These are phyloP conservation scores for Diorhabda carinulata DNA, from an alignment of 1,140 invertebrate genomes.

Conservation along the genomic window DNA sequence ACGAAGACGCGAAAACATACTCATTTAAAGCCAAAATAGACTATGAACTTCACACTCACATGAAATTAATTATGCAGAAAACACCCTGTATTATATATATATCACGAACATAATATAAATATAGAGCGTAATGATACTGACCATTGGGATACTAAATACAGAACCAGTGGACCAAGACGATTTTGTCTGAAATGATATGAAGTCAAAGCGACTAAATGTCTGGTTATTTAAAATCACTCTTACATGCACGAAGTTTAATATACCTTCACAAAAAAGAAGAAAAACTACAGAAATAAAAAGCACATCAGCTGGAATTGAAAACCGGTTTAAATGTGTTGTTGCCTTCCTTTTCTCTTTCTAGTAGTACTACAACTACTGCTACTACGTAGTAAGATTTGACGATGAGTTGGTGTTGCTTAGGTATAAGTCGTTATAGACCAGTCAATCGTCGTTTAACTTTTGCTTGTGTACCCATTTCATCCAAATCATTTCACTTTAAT, in stretches of 20 bases:
- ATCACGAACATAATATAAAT: slow-evolving; percentile 26
- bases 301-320: slow-evolving; percentile 46
- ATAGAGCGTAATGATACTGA: slow-evolving; percentile 38
- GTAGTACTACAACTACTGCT: slow-evolving; percentile 45
- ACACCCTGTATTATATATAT: slow-evolving; percentile 24
- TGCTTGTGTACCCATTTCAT: too few species aligned
- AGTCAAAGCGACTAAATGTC: slow-evolving; percentile 23
- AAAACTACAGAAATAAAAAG: slow-evolving; percentile 44
- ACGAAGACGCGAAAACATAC: too few species aligned
- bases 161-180: slow-evolving; percentile 31
- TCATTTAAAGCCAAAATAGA: too few species aligned
- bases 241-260: slow-evolving; percentile 38
- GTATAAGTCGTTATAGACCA: slow-evolving; percentile 10
- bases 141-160: slow-evolving; percentile 38
- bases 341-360: slow-evolving; percentile 40
- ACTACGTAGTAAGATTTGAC: slow-evolving; percentile 39
- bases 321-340: slow-evolving; percentile 42
- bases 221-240: slow-evolving; percentile 37
- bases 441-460: not conserved
- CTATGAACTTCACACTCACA: not conserved
- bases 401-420: slow-evolving; percentile 20
- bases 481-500: too few species aligned
- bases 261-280: slow-evolving; percentile 38
- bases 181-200: slow-evolving; percentile 22
- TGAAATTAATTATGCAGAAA: slow-evolving; percentile 4